Base-by-base conservation (phyloP, 2,113 vertebrate species). In the Scolopax mira region DNA sequence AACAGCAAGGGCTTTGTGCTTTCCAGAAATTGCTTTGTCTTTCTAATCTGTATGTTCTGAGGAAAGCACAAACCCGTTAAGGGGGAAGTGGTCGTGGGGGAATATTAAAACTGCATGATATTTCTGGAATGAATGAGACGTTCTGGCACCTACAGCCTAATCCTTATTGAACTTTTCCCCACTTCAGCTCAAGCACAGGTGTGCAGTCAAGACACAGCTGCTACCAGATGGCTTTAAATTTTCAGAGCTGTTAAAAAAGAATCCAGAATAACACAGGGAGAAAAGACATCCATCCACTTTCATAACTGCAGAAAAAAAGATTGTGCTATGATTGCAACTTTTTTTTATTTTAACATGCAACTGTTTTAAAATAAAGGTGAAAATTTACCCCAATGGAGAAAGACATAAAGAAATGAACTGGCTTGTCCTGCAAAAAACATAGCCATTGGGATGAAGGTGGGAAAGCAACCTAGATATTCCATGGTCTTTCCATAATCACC, bases 1-100 rank as follows among this genome's bases (percentile, higher is more conserved):
- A 94, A 96, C 90, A 96, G 72, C 2, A 9, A 92, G 86, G 92
- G 92, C 71, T 93, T 57, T 15, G 30, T 75, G 69, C 11, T 41
- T 91, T 94, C 67, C 91, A 94, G 88, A 94, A 91, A 66, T 42
- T 22, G 57, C 77, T 96, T 97, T 97, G 88, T 95, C 94, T 88
- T 86, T 90, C 80, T 98, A 41, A 97, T 81, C 79, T 94, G 49
- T 48, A 19, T 54, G 74, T 94, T 95, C 61, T 89, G 49, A 74
- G 61, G 39, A 85, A 88, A 97, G 58, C 33, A 72, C 55, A 94
- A 89, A 77, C 27, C 70, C 66, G 11, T 58, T 18, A 18, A 69
- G 61, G 61, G 74, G 13, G 18, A 74, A 55, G 42, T 35, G 24
- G 27, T 35, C 18, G 22, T 28, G 3, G 55, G n/a, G 24, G 25